Percentiles rank a stretch among this genome's conserved stretches.
Conservation (phyloP, 1,140 invertebrate species). For the Drosophila kurseongensis region DNA sequence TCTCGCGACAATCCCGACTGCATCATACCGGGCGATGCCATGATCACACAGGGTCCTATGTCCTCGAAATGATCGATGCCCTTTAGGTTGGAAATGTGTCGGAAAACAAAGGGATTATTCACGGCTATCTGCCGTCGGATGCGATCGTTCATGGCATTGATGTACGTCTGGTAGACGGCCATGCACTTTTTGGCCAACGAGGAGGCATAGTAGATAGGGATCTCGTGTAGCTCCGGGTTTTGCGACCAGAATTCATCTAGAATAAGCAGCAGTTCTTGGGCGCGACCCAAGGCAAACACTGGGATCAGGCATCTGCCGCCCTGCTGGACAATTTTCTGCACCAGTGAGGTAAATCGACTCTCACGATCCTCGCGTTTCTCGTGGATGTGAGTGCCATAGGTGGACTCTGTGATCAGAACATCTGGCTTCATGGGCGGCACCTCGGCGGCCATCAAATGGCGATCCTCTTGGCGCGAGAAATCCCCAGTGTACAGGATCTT, state of each 20-base stretch:
- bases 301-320: slow-evolving; percentile 99
- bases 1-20: slow-evolving; percentile 98
- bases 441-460: slow-evolving; percentile 99
- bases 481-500: slow-evolving; percentile 99
- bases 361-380: slow-evolving; percentile 99
- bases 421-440: slow-evolving; percentile 98
- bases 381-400: slow-evolving; percentile 99
- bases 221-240: slow-evolving; percentile 99
- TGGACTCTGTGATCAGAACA: slow-evolving; percentile 99
- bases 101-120: slow-evolving; percentile 99
- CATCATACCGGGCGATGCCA: slow-evolving; percentile 99
- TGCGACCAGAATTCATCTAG: slow-evolving; percentile 99
- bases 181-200: slow-evolving; percentile 99
- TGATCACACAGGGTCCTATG: slow-evolving; percentile 99
- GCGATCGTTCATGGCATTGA: slow-evolving; percentile 99
- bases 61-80: slow-evolving; percentile 99
- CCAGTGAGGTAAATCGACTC: slow-evolving; percentile 96
- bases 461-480: slow-evolving; percentile 99
- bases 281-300: slow-evolving; percentile 98
- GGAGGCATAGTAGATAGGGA: slow-evolving; percentile 99
- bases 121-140: slow-evolving; percentile 98
- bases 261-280: slow-evolving; percentile 98
- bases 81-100: slow-evolving; percentile 99
- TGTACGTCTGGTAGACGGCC: slow-evolving; percentile 99
- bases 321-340: slow-evolving; percentile 97